Evolutionary conservation across 2,113 vertebrate species (phyloP).

Genomic region (Sporophila hypoxantha): DNA sequence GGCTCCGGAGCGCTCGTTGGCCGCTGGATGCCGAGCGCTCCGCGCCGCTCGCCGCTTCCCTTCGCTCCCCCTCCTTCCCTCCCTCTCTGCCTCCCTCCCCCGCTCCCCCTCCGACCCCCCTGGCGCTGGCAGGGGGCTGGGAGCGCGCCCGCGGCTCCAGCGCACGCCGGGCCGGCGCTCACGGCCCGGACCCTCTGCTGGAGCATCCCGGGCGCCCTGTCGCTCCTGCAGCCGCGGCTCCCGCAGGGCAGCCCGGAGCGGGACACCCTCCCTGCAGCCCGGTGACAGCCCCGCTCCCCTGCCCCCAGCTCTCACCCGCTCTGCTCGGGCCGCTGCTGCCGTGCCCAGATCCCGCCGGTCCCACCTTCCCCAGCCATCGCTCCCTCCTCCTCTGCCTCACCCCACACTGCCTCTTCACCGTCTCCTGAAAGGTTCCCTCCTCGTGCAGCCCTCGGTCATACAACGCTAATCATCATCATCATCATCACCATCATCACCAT

Average conservation of each 20-base stretch:
- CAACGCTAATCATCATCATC: background rate
- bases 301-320: background rate
- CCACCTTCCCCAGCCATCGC: background rate
- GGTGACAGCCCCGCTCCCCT: rapidly evolving
- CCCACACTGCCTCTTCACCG: background rate
- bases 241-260: background rate
- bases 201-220: conserved; percentile 39
- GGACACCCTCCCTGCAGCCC: background rate
- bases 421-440: background rate
- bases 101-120: conserved; percentile 26
- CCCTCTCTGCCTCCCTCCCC: background rate
- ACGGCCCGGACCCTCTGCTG: conserved; percentile 44
- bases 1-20: background rate
- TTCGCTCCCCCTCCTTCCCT: background rate
- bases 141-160: conserved; percentile 25
- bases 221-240: background rate
- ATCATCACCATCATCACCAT: too few species aligned
- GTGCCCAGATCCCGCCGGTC: background rate
- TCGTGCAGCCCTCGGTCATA: background rate
- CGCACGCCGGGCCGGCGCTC: conserved; percentile 24
- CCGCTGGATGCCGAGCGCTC: background rate
- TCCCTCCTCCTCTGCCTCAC: background rate
- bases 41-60: background rate
- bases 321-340: background rate
- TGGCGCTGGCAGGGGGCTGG: conserved; percentile 50